Evolutionary conservation across 2,888 invertebrate genomes (phyloP).

Genomic region (Dynastes grantii): DNA sequence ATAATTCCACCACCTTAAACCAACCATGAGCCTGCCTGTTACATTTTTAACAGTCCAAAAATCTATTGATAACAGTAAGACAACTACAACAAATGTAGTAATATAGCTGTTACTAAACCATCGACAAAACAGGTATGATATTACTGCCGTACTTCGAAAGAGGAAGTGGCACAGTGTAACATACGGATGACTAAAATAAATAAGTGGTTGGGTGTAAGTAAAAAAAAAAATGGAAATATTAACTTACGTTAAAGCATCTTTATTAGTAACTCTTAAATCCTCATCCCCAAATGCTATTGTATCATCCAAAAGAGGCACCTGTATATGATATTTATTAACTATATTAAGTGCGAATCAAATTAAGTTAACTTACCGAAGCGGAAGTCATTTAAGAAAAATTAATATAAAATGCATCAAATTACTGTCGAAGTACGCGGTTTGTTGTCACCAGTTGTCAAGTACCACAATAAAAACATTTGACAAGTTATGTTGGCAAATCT

Average conservation of each 20-base stretch:
- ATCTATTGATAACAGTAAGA: conserved; percentile 94
- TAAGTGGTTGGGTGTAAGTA: not conserved
- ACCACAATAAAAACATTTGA: not conserved
- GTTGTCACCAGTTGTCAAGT: not conserved
- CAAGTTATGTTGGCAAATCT: too few relatives aligned
- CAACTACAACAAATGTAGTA: conserved; percentile 93
- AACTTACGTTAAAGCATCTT: conserved; percentile 62
- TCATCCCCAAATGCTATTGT: conserved; percentile 91
- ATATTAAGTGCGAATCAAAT: not conserved
- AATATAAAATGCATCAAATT: too few relatives aligned
- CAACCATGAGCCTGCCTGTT: conserved; percentile 94
- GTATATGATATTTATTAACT: conserved; percentile 60
- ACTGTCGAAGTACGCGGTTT: not conserved
- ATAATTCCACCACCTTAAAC: conserved; percentile 99
- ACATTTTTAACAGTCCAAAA: conserved; percentile 99
- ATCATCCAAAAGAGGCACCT: conserved; percentile 91
- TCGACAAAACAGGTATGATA: conserved; percentile 92
- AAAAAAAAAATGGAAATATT: not conserved
- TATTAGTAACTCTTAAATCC: conserved; percentile 74
- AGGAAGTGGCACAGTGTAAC: conserved; percentile 93
- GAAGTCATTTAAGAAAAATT: conserved; percentile 52
- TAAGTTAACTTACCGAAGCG: conserved; percentile 53
- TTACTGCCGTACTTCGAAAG: conserved; percentile 88
- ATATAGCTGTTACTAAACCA: conserved; percentile 95
- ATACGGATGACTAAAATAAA: conserved; percentile 86